A percentile compares a stretch with the other conserved stretches of the same genome.
Evolutionary conservation across 2,888 invertebrate species (phyloP).

Genomic region (Noctua janthe): DNA sequence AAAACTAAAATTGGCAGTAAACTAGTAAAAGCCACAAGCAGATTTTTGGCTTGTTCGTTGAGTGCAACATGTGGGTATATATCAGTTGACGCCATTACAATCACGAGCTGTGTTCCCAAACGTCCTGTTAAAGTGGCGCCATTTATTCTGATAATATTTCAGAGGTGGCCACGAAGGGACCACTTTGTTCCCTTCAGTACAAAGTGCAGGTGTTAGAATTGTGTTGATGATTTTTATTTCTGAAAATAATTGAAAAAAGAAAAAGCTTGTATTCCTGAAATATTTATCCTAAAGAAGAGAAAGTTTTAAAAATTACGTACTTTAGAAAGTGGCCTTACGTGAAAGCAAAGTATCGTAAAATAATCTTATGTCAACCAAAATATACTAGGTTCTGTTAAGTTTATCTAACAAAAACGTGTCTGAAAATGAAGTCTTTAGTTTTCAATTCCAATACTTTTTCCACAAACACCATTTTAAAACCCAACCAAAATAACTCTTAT

Average conservation of each 20-base stretch:
- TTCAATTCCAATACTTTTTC: slow-evolving; percentile 12
- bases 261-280: not conserved
- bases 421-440: not conserved
- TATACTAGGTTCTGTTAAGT: not conserved
- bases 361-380: not conserved
- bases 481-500: not conserved
- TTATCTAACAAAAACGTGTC: not conserved
- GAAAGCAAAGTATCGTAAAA: not conserved
- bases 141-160: slow-evolving; percentile 38
- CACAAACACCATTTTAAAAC: slow-evolving; percentile 4
- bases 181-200: slow-evolving; percentile 9
- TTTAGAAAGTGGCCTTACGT: not conserved
- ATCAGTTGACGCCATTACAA: slow-evolving; percentile 45
- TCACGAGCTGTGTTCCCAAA: slow-evolving; percentile 30
- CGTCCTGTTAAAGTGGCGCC: slow-evolving; percentile 34
- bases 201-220: slow-evolving; percentile 1
- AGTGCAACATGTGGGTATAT: slow-evolving; percentile 57
- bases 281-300: not conserved
- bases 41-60: slow-evolving; percentile 25
- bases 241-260: not conserved
- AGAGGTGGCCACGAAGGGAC: slow-evolving; percentile 8
- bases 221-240: slow-evolving; percentile 1
- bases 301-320: not conserved
- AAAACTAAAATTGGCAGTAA: slow-evolving; percentile 28
- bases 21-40: slow-evolving; percentile 8